phyloP scores from a whole-genome alignment of 2,113 vertebrate genomes.

The Triplophysa siluroides region DNA sequence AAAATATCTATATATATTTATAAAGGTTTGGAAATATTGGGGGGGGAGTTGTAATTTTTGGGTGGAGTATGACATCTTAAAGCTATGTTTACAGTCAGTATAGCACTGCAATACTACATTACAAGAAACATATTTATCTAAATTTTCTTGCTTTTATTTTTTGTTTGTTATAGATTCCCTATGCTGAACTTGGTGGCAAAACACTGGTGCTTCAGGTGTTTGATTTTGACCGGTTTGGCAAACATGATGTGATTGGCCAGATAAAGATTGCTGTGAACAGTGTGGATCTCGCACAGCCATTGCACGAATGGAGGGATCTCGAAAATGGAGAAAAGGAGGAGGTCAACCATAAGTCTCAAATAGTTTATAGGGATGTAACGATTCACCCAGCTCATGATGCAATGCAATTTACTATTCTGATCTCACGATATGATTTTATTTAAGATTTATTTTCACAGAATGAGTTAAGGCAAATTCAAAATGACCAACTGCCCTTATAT shows the following conservation, averaged over 20 bases:
- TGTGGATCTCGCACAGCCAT: slow-evolving; percentile 81
- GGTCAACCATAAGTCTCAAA: slow-evolving; percentile 63
- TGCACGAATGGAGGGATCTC: slow-evolving; percentile 84
- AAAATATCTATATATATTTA: no score
- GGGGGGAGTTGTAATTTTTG: no score
- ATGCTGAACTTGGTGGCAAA: slow-evolving; percentile 87
- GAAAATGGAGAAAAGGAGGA: slow-evolving; percentile 84
- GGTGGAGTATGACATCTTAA: not conserved
- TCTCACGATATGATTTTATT: no score
- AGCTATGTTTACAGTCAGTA: not conserved
- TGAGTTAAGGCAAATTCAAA: no score
- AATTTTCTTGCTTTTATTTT: not conserved
- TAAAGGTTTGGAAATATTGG: no score
- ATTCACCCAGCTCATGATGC: no score
- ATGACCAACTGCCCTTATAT: no score
- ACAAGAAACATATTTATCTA: not conserved
- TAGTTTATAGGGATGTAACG: no score
- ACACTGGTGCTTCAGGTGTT: slow-evolving; percentile 85
- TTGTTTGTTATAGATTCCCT: slow-evolving; percentile 76
- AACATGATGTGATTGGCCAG: slow-evolving; percentile 88
- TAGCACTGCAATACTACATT: not conserved
- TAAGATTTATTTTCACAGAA: no score
- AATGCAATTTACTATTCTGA: no score
- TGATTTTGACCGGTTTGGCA: slow-evolving; percentile 91
- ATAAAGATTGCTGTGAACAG: slow-evolving; percentile 88